Evolutionary conservation across 30 jellyfish, hydroid and myxozoan genomes (phyloP), one percentile per base, ranked within the genome.

Genomic region (Sanderia malayensis): DNA sequence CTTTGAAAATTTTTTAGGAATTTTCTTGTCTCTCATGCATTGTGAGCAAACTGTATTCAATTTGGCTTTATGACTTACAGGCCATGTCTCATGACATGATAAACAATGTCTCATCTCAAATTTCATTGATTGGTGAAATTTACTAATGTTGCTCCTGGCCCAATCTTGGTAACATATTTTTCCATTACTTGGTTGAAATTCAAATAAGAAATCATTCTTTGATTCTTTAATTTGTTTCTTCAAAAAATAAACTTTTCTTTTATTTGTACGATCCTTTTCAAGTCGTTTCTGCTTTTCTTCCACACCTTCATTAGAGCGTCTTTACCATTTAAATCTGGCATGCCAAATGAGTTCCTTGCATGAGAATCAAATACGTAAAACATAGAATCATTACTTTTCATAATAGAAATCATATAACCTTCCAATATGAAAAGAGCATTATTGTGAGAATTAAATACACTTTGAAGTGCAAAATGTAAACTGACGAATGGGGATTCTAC

Each of bases 311-410:
- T n/a, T n/a, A n/a, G n/a, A n/a, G n/a, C n/a, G n/a, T n/a, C n/a
- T n/a, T n/a, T 53, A n/a, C 66, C 66, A 17, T 17, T n/a, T 17
- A 8, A 6, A 23, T 53, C 29, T 3, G 66, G 66, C 25, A 53
- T 17, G 29, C 66, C 66, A 3, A 4, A 6, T 3, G 30, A 8
- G n/a, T 53, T 23, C 66, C 66, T 53, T 7, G 66, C 8, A 53
- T 53, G 66, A 53, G 29, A 17, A 23, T 53, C 66, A 23, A 53
- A 53, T 6, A 53, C 66, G 30, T 53, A 23, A 53, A 4, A 53
- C 7, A 7, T n/a, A 6, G 30, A 17, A 23, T 53, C 66, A 53
- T 8, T 4, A n/a, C 21, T 4, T 4, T 53, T 7, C 7, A 53
- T 23, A n/a, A 53, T 4, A 3, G 29, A 8, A 3, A 53, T 4